Conservation (phyloP, 2,888 invertebrate species). For the Caenorhabditis doughertyi region DNA sequence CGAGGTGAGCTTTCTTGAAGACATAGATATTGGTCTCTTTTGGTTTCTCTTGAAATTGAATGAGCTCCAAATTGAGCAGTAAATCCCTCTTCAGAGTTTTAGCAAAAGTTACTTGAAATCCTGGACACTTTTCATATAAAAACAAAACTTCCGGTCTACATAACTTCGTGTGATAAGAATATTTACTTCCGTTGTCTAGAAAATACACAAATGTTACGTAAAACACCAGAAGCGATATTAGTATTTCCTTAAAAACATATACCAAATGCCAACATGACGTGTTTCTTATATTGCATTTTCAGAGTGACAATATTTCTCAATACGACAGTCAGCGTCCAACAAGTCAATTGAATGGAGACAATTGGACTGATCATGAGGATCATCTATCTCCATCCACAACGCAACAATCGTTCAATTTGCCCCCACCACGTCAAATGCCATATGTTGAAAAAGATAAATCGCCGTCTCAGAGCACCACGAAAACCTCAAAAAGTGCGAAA, state of each 20-base stretch:
- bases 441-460: conserved; percentile 16
- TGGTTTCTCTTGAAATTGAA: too few relatives aligned
- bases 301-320: conserved; percentile 45
- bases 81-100: too few relatives aligned
- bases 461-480: conserved; percentile 20
- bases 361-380: conserved; percentile 52
- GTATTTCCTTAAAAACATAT: background rate
- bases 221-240: too few relatives aligned
- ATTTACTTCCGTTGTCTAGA: too few relatives aligned
- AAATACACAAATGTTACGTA: too few relatives aligned
- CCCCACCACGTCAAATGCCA: background rate
- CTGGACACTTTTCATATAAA: too few relatives aligned
- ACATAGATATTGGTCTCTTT: too few relatives aligned
- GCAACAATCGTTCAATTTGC: conserved; percentile 14
- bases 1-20: conserved; percentile 56
- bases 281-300: background rate
- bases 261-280: background rate
- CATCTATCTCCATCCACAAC: conserved; percentile 50
- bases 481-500: conserved; percentile 45
- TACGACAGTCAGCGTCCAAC: conserved; percentile 36
- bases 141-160: too few relatives aligned
- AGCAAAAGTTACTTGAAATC: too few relatives aligned
- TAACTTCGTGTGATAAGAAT: too few relatives aligned
- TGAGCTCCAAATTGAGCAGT: too few relatives aligned
- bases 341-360: conserved; percentile 46